Evolutionary conservation across 2,797 vertebrate species (phyloP).

Genomic region (Pyrocephalus nanus): DNA sequence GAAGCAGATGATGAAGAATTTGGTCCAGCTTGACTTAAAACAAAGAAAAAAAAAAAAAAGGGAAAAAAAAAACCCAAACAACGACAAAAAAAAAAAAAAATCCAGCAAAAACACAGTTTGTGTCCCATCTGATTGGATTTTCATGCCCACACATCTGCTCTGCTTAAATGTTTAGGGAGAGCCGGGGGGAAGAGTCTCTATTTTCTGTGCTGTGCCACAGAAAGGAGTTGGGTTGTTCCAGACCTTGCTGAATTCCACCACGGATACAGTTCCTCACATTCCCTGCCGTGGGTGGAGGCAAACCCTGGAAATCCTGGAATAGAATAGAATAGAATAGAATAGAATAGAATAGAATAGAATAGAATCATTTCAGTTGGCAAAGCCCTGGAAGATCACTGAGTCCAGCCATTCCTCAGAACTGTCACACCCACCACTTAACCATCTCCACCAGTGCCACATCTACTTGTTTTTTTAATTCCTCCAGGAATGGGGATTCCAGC

Average conservation of each 20-base stretch:
- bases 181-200: not conserved
- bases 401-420: not conserved
- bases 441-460: not conserved
- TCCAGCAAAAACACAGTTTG: not conserved
- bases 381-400: not conserved
- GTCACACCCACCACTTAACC: not conserved
- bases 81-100: accelerated
- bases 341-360: no score
- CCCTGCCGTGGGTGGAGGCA: not conserved
- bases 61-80: not conserved
- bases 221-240: not conserved
- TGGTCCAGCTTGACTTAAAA: not conserved
- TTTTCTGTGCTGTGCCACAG: not conserved
- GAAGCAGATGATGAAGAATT: not conserved
- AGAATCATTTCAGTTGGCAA: not conserved
- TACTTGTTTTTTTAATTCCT: not conserved
- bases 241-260: not conserved
- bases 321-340: no score
- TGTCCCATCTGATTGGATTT: constrained; percentile 51
- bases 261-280: not conserved
- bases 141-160: constrained; percentile 37
- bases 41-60: not conserved
- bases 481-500: not conserved
- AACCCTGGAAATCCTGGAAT: not conserved
- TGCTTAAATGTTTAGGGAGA: constrained; percentile 32